Evolutionary conservation across 35 echinoderm and acorn worm species (phyloP), one percentile per base, ranked within the genome.

Genomic region (Ptychodera flava): DNA sequence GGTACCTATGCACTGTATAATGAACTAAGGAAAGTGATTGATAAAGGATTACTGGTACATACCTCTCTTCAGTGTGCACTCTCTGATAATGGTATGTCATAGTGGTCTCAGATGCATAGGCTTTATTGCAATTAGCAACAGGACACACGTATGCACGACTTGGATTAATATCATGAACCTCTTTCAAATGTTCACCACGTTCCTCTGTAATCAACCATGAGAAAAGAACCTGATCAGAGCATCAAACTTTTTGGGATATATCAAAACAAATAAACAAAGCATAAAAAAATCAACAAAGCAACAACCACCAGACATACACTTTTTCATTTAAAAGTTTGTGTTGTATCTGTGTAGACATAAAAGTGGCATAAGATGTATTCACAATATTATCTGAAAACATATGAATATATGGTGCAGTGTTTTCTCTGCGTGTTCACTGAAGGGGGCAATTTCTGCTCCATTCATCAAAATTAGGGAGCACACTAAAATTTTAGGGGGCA

Each of bases 51-150:
- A 35, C 14, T 81, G 0, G 35, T 32, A 78, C 82, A 91, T 79
- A 98, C 95, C 90, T 98, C n/a, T 90, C 83, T 6, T 87, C 37
- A 16, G 95, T 98, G 52, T 98, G 95, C 38, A 90, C 89, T 22
- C 93, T 87, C 31, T 94, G 92, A 79, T 98, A 98, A 38, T 98
- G 95, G 76, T 98, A 98, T 87, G 93, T 98, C 29, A 98, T 85
- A 12, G 95, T 90, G 16, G 95, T 81, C 85, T 94, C 91, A 1
- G 95, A 88, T 0, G 95, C 93, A 82, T 98, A 98, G 6, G 95
- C 95, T 78, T 98, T 98, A 37, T 82, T 87, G 78, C 95, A 98
- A 31, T 86, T 86, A 10, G 90, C 89, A 36, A 98, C 92, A 0
- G 95, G 95, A 91, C 95, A 98, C 31, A 90, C 91, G 80, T 94